Percentiles rank a stretch among this genome's conserved stretches.
Conservation (phyloP, 2,888 invertebrate species). For the Limnephilus auricula region DNA sequence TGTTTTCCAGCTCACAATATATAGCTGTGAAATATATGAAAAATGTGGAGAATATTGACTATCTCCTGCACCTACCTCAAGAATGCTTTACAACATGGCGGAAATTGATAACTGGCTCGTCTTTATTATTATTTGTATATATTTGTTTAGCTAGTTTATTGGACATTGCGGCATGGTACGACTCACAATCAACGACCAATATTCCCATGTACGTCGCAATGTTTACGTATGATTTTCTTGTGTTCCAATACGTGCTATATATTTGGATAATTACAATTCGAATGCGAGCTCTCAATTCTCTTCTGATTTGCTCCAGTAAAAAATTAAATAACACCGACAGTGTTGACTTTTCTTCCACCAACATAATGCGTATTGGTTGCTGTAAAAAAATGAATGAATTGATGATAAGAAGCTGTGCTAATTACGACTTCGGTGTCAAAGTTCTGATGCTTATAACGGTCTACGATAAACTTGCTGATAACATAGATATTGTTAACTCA, state of each 20-base stretch:
- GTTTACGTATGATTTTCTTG: neutral
- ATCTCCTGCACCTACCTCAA: neutral
- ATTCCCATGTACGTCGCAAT: neutral
- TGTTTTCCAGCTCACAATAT: neutral
- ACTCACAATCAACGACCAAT: neutral
- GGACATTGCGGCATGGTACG: neutral
- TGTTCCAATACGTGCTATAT: neutral
- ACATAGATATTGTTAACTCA: neutral
- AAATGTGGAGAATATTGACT: neutral
- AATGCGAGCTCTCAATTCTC: neutral
- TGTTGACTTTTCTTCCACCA: neutral
- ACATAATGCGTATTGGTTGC: neutral
- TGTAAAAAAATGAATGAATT: neutral
- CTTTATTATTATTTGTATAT: neutral
- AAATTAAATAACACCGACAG: neutral
- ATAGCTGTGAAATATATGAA: neutral
- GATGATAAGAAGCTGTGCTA: neutral
- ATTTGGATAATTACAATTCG: neutral
- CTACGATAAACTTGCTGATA: conserved; percentile 20
- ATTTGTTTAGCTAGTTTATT: neutral
- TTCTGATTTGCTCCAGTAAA: neutral
- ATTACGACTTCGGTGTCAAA: neutral
- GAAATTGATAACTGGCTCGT: neutral
- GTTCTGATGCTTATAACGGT: neutral
- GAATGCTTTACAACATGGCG: neutral